Base-by-base conservation (phyloP, 1,140 invertebrate species). In the Araneus ventricosus region DNA sequence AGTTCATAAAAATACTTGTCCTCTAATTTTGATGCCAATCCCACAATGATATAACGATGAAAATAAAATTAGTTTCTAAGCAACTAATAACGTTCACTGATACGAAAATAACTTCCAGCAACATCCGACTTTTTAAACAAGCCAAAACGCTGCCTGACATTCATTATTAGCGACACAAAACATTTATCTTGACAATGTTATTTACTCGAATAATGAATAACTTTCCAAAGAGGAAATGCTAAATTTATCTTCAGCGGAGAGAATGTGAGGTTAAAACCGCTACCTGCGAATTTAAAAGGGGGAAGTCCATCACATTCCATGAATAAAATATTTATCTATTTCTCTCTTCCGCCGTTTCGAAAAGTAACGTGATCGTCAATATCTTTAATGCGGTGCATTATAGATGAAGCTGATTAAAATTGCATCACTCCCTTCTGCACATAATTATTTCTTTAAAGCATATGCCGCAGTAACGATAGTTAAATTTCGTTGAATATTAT, bases 281-380 rank as follows among this genome's bases (percentile, higher is more conserved):
- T 20, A 75, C 30, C 70, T 34, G 3, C 30, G 20, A 75, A 75
- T 75, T 75, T 75, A 75, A 14, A 75, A 17, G 30, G 2, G 14
- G 30, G 10, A 10, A 20, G 17, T 22, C 30, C 34, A 34, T 34
- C 5, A 7, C 7, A 17, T 17, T 17, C 1, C 14, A 17, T 37
- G 27, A 75, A 75, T 75, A 75, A 75, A 75, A 34, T 34, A 37
- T 75, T 37, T 5, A 75, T 75, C 30, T 30, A 75, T 75, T 75
- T 75, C 27, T 30, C 27, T 75, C 8, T 75, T n/a, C 8, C 4
- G n/a, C 4, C 30, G 59, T 63, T n/a, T 63, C 5, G 2, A 17
- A n/a, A 75, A 75, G 30, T 34, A 75, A 34, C 34, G 70, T 1
- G 70, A 67, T 67, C 63, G 27, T 34, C 70, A 37, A 37, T 75